These are phyloP conservation scores for Rhinoderma darwinii DNA, from an alignment of 2,113 vertebrate species.

Conservation along the genomic window DNA sequence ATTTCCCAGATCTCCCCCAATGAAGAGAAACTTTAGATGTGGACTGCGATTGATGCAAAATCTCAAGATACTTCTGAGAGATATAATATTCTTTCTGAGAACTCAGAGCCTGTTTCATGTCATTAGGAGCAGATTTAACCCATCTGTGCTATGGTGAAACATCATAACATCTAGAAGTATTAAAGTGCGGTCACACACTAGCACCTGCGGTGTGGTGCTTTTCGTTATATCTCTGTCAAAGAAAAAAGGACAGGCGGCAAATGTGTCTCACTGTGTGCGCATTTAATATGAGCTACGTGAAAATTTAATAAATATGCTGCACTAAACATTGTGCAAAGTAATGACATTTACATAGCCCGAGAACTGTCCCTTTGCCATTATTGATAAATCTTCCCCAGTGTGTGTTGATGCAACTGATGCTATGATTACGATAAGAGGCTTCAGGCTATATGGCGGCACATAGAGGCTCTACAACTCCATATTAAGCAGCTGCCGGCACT, in stretches of 20 bases:
- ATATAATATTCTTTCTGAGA: slow-evolving; percentile 57
- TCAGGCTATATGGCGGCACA: no score
- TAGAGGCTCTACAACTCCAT: no score
- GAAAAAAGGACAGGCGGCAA: neutral
- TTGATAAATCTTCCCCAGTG: neutral
- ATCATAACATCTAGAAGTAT: neutral
- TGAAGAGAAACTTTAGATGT: slow-evolving; percentile 52
- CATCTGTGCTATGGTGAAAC: neutral
- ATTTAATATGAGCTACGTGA: neutral
- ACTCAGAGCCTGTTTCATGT: slow-evolving; percentile 41
- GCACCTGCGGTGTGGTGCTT: neutral
- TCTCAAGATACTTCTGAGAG: slow-evolving; percentile 49
- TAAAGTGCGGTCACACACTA: neutral
- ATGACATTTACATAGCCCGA: neutral
- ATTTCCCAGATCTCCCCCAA: slow-evolving; percentile 55
- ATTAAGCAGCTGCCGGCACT: no score
- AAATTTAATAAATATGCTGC: neutral
- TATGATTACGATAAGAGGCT: no score
- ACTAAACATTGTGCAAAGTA: neutral
- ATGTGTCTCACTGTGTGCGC: neutral
- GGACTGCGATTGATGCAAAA: slow-evolving; percentile 50
- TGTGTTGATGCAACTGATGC: no score
- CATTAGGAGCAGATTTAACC: slow-evolving; percentile 51
- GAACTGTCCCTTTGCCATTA: neutral
- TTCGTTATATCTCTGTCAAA: neutral